Base-by-base conservation (phyloP, 2,888 invertebrate genomes). In the Perdita meconis region DNA sequence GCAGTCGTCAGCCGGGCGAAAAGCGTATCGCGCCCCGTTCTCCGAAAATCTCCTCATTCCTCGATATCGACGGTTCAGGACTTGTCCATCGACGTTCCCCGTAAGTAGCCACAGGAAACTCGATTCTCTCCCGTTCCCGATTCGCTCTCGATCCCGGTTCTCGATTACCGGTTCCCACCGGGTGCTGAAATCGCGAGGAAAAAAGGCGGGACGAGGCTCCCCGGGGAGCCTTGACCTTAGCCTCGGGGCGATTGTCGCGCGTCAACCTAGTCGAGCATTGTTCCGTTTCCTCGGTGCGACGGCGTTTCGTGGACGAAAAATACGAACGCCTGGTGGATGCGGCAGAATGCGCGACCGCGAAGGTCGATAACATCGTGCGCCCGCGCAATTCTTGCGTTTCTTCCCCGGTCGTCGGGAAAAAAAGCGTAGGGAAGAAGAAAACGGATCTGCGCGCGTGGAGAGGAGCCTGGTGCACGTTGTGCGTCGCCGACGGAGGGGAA, bases 301-400 rank as follows among this genome's bases (percentile, higher is more conserved):
- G 75, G 65, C 61, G 61, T 63, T 38, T 40, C 51, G 64, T 70
- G 73, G 75, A 47, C 19, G 26, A 38, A 44, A 47, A 38, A 30
- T 26, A 56, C 68, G 30, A 3, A 5, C 50, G 70, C 75, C n/a
- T n/a, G n/a, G n/a, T n/a, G n/a, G 83, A 60, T 66, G 68, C 70
- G 79, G 63, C 66, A 80, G 79, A 80, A 67, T 19, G 60, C 64
- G 61, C 68, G 59, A 73, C 59, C n/a, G n/a, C n/a, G 69, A 76
- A 85, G 82, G 89, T 89, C 89, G 88, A 89, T 89, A 88, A 82
- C 81, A 85, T 87, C 88, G 87, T 86, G 87, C 90, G 89, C 89
- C 86, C 88, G 86, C 82, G 77, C 80, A 77, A 78, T 79, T 78
- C 80, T 69, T 74, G 78, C 78, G 72, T 67, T 78, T 68, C 78